Conservation (phyloP, 1,140 invertebrate genomes). For the Asbolus verrucosus region DNA sequence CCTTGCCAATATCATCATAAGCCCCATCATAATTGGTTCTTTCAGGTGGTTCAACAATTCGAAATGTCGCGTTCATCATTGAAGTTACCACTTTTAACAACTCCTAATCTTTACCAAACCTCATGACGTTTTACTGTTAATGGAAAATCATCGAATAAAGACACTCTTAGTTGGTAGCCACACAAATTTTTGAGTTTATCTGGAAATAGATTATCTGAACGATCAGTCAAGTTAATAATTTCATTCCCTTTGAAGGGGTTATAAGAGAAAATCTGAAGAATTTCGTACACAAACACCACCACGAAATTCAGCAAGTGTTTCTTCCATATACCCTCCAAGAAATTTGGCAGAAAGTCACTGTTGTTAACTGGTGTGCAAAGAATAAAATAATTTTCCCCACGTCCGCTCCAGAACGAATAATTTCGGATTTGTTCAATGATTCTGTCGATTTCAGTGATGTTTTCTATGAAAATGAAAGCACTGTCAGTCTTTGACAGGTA, state of each 20-base stretch:
- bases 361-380: background rate
- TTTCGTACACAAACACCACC: too few species aligned
- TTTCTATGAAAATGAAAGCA: background rate
- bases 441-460: too few species aligned
- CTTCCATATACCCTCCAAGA: too few species aligned
- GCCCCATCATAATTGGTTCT: background rate
- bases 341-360: background rate
- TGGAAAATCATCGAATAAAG: background rate
- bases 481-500: background rate
- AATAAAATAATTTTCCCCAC: background rate
- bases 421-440: too few species aligned
- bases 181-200: constrained; percentile 16
- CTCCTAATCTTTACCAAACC: constrained; percentile 1
- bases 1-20: background rate
- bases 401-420: background rate
- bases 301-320: too few species aligned
- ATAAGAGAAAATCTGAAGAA: background rate
- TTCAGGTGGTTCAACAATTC: background rate
- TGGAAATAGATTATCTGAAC: background rate
- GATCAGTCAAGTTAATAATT: background rate
- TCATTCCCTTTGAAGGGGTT: background rate
- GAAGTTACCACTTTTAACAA: background rate
- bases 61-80: constrained; percentile 11
- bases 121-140: background rate
- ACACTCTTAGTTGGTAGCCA: constrained; percentile 7